Evolutionary conservation across 2,797 vertebrate species (phyloP), one percentile per base, ranked within the genome.

Genomic region (Lacerta agilis): DNA sequence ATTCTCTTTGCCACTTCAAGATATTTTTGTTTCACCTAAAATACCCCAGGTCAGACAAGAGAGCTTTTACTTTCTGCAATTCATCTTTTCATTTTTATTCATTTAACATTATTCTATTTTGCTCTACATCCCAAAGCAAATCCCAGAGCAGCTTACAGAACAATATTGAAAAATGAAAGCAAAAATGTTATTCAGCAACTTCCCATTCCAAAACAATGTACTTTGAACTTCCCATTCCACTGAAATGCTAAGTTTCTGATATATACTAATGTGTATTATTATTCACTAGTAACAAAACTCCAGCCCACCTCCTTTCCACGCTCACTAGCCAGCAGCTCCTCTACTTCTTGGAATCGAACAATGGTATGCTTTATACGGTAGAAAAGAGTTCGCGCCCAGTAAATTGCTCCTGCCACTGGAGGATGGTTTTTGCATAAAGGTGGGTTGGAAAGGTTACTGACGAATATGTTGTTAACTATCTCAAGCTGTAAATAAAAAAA

Each of bases 371-470:
- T 98, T 77, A 99, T 98, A n/a, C 95, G 94, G 18, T 90, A 43
- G 90, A 98, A 96, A 66, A 99, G 98, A 20, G 95, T 98, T 0
- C 96, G 96, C 1, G 95, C 96, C 99, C 99, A 99, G 89, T 94
- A 95, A 89, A 99, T 98, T 20, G 98, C 97, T 43, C 98, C 98
- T 3, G 98, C 98, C 75, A 98, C 95, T 0, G 98, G 98, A 73
- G 98, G 98, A 71, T 99, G 98, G 61, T 97, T 97, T 93, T 97
- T 98, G 91, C 92, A 97, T 49, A 98, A 86, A 0, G 98, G 98
- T 0, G 98, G 99, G 75, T 96, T 96, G 55, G 97, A 94, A 5
- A 97, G 96, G 79, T 97, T 94, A 90, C 95, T 89, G 85, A 97
- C 82, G 90, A 99, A 99, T 38, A 98, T 96, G 33, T 95, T 94